phyloP scores from a whole-genome alignment of 2,888 invertebrate genomes.

The Lasioglossum marginatum region DNA sequence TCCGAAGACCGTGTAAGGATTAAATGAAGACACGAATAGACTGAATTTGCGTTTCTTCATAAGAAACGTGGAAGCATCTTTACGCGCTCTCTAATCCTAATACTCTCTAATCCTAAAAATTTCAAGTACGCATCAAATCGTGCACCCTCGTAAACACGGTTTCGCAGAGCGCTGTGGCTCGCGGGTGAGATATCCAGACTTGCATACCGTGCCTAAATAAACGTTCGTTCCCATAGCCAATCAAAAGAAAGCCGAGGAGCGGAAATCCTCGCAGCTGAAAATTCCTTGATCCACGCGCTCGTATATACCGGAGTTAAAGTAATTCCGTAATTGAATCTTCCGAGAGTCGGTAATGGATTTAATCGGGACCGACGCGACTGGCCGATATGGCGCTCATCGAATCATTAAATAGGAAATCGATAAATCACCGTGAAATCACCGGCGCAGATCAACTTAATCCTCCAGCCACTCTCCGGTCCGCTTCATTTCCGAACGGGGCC shows the following conservation, averaged over 20 bases:
- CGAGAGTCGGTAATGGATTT: background rate
- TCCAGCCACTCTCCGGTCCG: background rate
- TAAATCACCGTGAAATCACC: conserved; percentile 43
- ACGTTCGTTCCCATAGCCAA: background rate
- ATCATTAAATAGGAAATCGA: conserved; percentile 19
- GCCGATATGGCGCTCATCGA: background rate
- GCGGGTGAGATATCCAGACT: background rate
- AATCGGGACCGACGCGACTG: background rate
- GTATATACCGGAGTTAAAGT: background rate
- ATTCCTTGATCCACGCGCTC: conserved; percentile 4
- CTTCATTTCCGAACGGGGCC: conserved; percentile 43
- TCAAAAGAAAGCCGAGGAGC: background rate
- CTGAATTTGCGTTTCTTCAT: background rate
- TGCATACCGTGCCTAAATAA: background rate
- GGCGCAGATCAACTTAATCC: conserved; percentile 32
- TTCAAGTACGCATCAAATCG: background rate
- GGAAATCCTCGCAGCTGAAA: background rate
- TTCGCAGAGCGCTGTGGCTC: background rate
- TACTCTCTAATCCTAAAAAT: too few species aligned
- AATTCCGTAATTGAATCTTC: conserved; percentile 7
- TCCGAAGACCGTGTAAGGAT: background rate
- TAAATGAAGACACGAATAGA: background rate
- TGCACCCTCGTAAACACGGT: background rate
- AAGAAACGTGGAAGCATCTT: background rate
- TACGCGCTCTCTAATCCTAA: too few species aligned